Evolutionary conservation across 2,113 vertebrate species (phyloP).

Genomic region (Chaetops frenatus): DNA sequence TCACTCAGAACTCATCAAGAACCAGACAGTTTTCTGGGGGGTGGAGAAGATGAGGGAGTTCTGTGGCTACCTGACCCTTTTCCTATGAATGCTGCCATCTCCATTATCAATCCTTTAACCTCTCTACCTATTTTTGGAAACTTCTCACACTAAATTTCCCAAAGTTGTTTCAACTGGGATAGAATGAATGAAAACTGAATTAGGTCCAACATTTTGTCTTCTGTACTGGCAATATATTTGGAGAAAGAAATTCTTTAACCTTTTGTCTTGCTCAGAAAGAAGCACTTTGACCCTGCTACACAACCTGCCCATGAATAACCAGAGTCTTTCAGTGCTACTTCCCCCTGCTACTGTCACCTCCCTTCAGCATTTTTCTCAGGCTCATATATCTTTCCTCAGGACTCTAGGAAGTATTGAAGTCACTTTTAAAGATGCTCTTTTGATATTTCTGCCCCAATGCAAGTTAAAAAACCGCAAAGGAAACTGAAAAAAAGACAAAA

Average conservation of each 20-base stretch:
- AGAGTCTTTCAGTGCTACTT: neutral
- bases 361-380: neutral
- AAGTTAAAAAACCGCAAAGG: neutral
- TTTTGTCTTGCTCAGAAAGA: conserved; percentile 5
- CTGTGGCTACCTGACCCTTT: neutral
- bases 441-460: neutral
- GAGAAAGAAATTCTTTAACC: neutral
- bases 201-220: neutral
- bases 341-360: neutral
- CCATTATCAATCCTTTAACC: neutral
- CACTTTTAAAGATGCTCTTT: neutral
- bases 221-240: neutral
- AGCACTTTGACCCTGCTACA: neutral
- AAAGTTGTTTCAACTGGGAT: neutral
- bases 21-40: neutral
- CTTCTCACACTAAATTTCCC: conserved; percentile 25
- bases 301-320: neutral
- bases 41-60: neutral
- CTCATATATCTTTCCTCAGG: neutral
- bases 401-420: neutral
- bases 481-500: neutral
- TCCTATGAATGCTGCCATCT: neutral
- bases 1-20: neutral
- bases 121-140: neutral
- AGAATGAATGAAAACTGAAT: neutral